Conservation (phyloP, 2,797 vertebrate genomes). For the Poeciliopsis infans region DNA sequence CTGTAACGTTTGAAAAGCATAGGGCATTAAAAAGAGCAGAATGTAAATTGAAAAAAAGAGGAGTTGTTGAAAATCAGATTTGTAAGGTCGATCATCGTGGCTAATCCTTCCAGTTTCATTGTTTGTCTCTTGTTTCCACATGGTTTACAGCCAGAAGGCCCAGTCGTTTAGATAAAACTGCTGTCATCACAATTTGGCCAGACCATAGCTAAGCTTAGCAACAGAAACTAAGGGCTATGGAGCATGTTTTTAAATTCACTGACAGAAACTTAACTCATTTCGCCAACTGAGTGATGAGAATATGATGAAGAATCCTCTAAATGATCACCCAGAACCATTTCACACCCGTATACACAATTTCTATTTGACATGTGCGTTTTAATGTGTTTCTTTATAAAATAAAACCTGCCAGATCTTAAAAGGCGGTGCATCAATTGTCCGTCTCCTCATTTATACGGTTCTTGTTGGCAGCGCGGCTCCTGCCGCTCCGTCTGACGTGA, state of each 20-base stretch:
- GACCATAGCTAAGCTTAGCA: slow-evolving; percentile 13
- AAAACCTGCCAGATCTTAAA: slow-evolving; percentile 46
- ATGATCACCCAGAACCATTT: slow-evolving; percentile 19
- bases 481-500: slow-evolving; percentile 73
- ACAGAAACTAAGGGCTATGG: slow-evolving; percentile 16
- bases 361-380: slow-evolving; percentile 6
- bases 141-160: neutral
- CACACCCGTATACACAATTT: slow-evolving; percentile 30
- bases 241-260: slow-evolving; percentile 12
- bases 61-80: neutral
- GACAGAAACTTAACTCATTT: slow-evolving; percentile 4
- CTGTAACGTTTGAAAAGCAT: neutral
- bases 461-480: slow-evolving; percentile 59
- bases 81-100: neutral
- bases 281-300: slow-evolving; percentile 15
- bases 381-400: slow-evolving; percentile 16
- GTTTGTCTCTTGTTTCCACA: neutral
- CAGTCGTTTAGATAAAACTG: neutral
- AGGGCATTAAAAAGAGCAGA: neutral
- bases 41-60: neutral
- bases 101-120: neutral
- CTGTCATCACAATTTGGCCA: neutral
- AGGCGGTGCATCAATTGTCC: slow-evolving; percentile 62
- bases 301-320: slow-evolving; percentile 23
- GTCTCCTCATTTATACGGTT: slow-evolving; percentile 62